Base-by-base conservation (phyloP, 2,113 vertebrate species). In the Scopus umbretta region DNA sequence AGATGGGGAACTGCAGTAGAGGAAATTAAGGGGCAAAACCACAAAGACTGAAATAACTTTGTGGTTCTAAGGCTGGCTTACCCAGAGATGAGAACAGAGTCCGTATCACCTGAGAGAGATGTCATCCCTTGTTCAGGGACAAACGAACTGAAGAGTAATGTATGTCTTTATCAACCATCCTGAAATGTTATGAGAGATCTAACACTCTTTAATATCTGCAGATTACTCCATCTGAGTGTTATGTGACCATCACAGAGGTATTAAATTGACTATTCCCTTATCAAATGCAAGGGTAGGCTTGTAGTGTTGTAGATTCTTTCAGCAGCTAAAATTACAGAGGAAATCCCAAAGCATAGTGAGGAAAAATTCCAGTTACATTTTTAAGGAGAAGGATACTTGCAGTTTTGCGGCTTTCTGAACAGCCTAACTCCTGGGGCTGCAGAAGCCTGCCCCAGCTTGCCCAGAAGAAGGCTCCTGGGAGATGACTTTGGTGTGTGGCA, bases 101-200 rank as follows among this genome's bases (percentile, higher is more conserved):
- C 52, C 9, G 1, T 38, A 26, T 62, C 21, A 61, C 26, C 8
- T 12, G 45, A 52, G 30, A 66, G 8, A 27, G 16, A 68, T 29
- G 22, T 29, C 32, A 25, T n/a, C 12, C 11, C 19, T 61, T 0
- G 0, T 38, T 80, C 49, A 80, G 26, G 8, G 19, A 14, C 29
- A 80, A 83, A 49, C 7, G 4, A 50, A 1, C 18, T 42, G n/a
- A 68, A 73, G 36, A 55, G 6, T 29, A 53, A 32, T 1, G 0
- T 61, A 32, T 40, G 15, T 62, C 40, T 71, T 53, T 90, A 59
- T 78, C 20, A 86, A 30, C 6, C 19, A 40, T n/a, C 5, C 23
- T 71, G 76, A 68, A 91, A 58, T 1, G 0, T 61, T 49, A 13
- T 13, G 16, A 67, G 58, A 86, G 30, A 16, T 40, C 13, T 40